Percentiles rank a stretch among this genome's conserved stretches.
These are phyloP conservation scores for Caenorhabditis doughertyi DNA, from an alignment of 2,888 invertebrate species.

Conservation along the genomic window DNA sequence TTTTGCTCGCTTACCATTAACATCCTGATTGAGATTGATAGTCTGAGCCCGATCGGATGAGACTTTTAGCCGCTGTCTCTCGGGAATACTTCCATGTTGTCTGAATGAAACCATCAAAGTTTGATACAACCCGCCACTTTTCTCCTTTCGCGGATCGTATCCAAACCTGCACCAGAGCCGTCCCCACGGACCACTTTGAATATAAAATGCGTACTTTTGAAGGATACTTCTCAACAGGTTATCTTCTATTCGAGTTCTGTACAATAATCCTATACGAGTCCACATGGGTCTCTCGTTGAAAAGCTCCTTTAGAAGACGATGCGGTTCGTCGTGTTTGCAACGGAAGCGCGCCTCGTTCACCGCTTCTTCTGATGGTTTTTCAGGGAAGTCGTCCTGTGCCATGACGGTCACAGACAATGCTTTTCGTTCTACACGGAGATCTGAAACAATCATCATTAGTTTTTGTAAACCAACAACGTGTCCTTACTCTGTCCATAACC, in stretches of 20 bases:
- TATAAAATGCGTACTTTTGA: conserved; percentile 91
- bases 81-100: conserved; percentile 79
- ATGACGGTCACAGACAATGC: conserved; percentile 78
- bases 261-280: conserved; percentile 89
- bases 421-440: conserved; percentile 79
- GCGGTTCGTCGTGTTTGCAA: conserved; percentile 78
- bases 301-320: conserved; percentile 84
- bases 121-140: conserved; percentile 90
- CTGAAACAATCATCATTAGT: conserved; percentile 57
- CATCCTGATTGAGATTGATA: neutral
- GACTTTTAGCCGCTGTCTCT: conserved; percentile 78
- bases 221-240: conserved; percentile 86
- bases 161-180: conserved; percentile 93
- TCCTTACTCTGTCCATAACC: conserved; percentile 78
- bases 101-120: conserved; percentile 84
- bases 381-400: conserved; percentile 78
- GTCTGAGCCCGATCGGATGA: conserved; percentile 37
- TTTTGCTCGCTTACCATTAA: conserved; percentile 9
- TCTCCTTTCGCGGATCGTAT: conserved; percentile 92
- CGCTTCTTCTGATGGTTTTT: conserved; percentile 72
- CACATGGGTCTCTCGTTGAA: conserved; percentile 93
- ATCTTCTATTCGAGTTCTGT: conserved; percentile 78
- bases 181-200: conserved; percentile 94
- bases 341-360: conserved; percentile 75
- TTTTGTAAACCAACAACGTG: neutral